A percentile compares a stretch with the other conserved stretches of the same genome.
phyloP scores from a whole-genome alignment of 2,797 vertebrate genomes.

The Microctenopoma lineatum region DNA sequence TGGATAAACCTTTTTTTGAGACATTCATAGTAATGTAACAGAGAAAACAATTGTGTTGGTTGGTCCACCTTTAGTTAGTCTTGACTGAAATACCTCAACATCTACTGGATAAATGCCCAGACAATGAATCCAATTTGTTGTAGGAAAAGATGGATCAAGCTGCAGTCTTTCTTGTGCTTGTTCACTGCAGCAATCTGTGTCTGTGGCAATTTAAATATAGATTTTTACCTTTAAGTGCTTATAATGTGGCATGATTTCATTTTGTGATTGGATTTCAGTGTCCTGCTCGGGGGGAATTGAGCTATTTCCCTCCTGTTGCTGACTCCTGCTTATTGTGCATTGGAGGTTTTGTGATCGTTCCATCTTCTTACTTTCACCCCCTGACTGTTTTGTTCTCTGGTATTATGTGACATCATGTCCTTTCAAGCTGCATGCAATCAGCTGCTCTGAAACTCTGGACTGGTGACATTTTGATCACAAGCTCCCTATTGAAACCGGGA shows the following conservation, averaged over 20 bases:
- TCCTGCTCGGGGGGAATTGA: constrained; percentile 3
- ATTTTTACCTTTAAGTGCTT: not conserved
- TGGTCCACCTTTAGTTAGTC: not conserved
- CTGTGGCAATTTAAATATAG: not conserved
- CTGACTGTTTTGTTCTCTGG: constrained; percentile 5
- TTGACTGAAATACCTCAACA: not conserved
- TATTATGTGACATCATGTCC: constrained; percentile 13
- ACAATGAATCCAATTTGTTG: not conserved
- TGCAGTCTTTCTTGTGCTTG: not conserved
- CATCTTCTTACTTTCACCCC: not conserved
- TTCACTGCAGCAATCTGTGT: not conserved
- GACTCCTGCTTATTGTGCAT: not conserved
- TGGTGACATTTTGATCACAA: constrained; percentile 60
- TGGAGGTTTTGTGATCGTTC: not conserved
- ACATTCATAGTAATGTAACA: too few relatives aligned
- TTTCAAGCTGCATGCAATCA: constrained; percentile 13
- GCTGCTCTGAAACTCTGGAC: constrained; percentile 23
- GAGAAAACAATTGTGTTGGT: too few relatives aligned
- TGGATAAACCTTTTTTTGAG: too few relatives aligned
- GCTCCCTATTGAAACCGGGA: constrained; percentile 29
- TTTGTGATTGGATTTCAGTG: constrained; percentile 1
- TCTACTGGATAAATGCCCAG: not conserved
- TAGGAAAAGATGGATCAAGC: not conserved
- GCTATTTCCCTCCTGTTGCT: not conserved
- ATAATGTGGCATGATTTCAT: not conserved